These are phyloP conservation scores for Choloepus didactylus DNA, from an alignment of 2,797 vertebrate species.

Conservation along the genomic window DNA sequence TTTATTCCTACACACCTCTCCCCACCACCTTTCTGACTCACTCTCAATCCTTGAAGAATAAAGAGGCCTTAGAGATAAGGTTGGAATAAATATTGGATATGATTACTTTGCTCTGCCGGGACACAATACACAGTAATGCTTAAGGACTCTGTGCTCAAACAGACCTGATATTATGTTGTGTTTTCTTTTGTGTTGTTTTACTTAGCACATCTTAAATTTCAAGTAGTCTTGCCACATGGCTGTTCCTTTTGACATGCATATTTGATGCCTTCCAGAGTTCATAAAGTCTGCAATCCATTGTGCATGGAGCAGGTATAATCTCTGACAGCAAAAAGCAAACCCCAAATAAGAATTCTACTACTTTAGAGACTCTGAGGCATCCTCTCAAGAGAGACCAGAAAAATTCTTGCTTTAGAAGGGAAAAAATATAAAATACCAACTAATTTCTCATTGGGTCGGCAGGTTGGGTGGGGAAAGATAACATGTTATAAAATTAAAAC, in stretches of 20 bases:
- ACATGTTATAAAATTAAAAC: too few relatives aligned
- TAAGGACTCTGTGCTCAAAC: background rate
- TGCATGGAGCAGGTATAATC: background rate
- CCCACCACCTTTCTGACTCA: background rate
- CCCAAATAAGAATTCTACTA: background rate
- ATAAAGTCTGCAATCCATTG: background rate
- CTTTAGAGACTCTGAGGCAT: background rate
- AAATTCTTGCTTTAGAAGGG: conserved; percentile 21
- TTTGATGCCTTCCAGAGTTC: background rate
- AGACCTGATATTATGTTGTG: background rate
- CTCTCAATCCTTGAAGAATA: background rate
- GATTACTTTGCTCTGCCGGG: background rate
- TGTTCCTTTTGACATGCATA: background rate
- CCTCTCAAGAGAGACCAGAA: background rate
- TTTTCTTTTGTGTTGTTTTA: conserved; percentile 40
- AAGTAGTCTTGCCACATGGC: background rate
- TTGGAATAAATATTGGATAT: background rate
- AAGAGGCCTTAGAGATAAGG: background rate
- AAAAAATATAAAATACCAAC: background rate
- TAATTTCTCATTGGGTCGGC: background rate
- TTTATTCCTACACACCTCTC: background rate
- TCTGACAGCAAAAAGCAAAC: conserved; percentile 36
- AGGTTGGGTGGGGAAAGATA: too few relatives aligned
- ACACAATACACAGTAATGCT: background rate
- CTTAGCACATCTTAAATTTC: conserved; percentile 19